These are phyloP conservation scores for Boulengeromyrus knoepffleri DNA, from an alignment of 2,113 vertebrate genomes.

Conservation along the genomic window DNA sequence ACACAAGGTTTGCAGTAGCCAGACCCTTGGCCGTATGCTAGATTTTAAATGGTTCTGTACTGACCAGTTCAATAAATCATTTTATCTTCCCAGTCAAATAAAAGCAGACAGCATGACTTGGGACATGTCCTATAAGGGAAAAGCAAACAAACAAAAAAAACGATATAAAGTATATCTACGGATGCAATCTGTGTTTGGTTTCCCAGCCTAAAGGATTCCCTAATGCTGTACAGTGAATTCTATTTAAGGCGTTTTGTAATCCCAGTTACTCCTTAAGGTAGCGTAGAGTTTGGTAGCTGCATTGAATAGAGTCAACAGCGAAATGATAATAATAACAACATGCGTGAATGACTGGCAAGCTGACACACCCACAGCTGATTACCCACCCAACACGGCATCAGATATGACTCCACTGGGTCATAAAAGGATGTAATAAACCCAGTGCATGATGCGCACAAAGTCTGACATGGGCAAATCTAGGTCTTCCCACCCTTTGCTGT, in stretches of 20 bases:
- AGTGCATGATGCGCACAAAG: not conserved
- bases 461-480: slow-evolving; percentile 14
- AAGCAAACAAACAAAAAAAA: slow-evolving; percentile 28
- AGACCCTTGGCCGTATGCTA: slow-evolving; percentile 26
- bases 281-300: not conserved
- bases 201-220: not conserved
- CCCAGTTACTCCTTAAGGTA: not conserved
- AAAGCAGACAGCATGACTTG: slow-evolving; percentile 44
- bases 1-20: slow-evolving; percentile 14
- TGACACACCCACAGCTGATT: slow-evolving; percentile 32
- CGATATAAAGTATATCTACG: not conserved
- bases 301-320: not conserved
- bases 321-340: not conserved
- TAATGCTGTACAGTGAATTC: not conserved
- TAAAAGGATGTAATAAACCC: slow-evolving; percentile 34
- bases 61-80: slow-evolving; percentile 37
- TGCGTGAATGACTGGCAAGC: not conserved
- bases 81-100: slow-evolving; percentile 34
- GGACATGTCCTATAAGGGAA: slow-evolving; percentile 32
- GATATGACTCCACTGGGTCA: slow-evolving; percentile 19
- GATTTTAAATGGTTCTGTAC: slow-evolving; percentile 41
- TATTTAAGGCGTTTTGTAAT: not conserved
- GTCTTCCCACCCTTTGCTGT: slow-evolving; percentile 11
- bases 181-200: no score
- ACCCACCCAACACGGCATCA: not conserved